These are phyloP conservation scores for Thalassoma bifasciatum DNA, from an alignment of 2,113 vertebrate species.

Conservation along the genomic window DNA sequence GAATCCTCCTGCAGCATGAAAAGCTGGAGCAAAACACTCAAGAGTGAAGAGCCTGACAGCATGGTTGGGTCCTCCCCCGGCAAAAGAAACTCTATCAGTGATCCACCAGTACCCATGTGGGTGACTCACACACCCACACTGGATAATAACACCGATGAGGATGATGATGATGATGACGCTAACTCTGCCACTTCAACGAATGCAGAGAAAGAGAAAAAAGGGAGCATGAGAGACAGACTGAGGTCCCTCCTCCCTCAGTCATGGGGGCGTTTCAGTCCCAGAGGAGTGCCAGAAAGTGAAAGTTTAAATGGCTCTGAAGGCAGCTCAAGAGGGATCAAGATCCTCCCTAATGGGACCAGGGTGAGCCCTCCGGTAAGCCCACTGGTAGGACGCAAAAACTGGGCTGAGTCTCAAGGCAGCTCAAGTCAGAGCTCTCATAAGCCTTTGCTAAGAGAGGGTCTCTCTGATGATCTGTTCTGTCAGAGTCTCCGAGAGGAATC, in stretches of 20 bases:
- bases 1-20: conserved; percentile 56
- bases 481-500: conserved; percentile 61
- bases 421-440: conserved; percentile 57
- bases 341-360: conserved; percentile 69
- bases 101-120: conserved; percentile 62
- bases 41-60: conserved; percentile 21
- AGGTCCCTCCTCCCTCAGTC: conserved; percentile 71
- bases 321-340: conserved; percentile 43
- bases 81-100: conserved; percentile 34
- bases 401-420: conserved; percentile 25
- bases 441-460: conserved; percentile 53
- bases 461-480: conserved; percentile 16
- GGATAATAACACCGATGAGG: conserved; percentile 21
- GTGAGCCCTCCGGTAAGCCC: conserved; percentile 80
- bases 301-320: conserved; percentile 39
- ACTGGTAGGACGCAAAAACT: conserved; percentile 49
- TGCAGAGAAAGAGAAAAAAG: conserved; percentile 31
- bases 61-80: conserved; percentile 28
- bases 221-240: conserved; percentile 49
- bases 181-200: conserved; percentile 44
- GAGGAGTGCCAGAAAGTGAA: conserved; percentile 30
- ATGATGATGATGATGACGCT: conserved; percentile 24
- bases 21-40: conserved; percentile 41
- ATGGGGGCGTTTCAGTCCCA: conserved; percentile 64
- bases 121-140: conserved; percentile 63